Evolutionary conservation across 2,797 vertebrate genomes (phyloP), one percentile per base, ranked within the genome.

Genomic region (Sebastiscus tertius): DNA sequence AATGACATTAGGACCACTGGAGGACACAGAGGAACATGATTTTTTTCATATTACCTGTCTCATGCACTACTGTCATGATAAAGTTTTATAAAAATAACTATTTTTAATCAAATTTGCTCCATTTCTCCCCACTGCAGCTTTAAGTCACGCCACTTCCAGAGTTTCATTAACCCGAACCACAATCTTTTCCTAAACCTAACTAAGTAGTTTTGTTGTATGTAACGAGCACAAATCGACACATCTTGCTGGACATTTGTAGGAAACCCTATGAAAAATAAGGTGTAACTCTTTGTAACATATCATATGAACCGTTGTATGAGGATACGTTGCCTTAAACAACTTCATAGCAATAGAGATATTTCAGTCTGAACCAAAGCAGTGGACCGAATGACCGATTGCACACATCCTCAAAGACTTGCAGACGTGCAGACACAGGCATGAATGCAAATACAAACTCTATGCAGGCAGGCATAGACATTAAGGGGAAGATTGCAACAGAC

Each of bases 291-390:
- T 6, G 6, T 46, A 46, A 46, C 0, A 46, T 46, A 18, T 46
- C 14, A 46, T 46, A 0, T 16, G 0, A 46, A 8, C 42, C 0
- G 16, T 8, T 46, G 42, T 46, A 46, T 46, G 42, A 46, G 14
- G 42, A 46, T 46, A 18, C 0, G 6, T 42, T 42, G 16, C 42
- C 18, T 0, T 46, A 46, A 52, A 52, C 18, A 52, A n/a, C n/a
- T 52, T 46, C 1, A 0, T 46, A 46, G 49, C 18, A 52, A 0
- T 58, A n/a, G 26, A 29, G 24, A 39, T 58, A 29, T 59, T 59
- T 60, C 36, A 72, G 56, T 72, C 8, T 29, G 55, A 12, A 27
- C 22, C 33, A 27, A 67, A 13, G 31, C 8, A 20, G 29, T 27
- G 67, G 34, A 11, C 14, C 55, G 36, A 46, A 16, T 1, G 42